phyloP scores from a whole-genome alignment of 2,113 vertebrate species.

The Grammomys surdaster region DNA sequence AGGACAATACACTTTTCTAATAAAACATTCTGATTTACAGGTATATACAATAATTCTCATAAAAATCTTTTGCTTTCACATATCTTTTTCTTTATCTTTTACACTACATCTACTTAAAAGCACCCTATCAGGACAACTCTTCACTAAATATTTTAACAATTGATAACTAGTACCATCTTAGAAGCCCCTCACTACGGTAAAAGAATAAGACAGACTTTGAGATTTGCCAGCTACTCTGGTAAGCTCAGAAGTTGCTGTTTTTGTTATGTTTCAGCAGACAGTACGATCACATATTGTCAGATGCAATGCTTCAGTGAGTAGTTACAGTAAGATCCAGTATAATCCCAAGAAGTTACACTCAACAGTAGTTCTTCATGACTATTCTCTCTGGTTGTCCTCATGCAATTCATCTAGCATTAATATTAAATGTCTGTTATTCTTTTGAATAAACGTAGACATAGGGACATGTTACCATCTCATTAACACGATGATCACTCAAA shows the following conservation, averaged over 20 bases:
- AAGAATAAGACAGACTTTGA: conserved; percentile 46
- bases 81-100: background rate
- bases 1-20: background rate
- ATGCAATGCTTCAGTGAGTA: conserved; percentile 57
- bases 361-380: background rate
- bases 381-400: background rate
- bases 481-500: background rate
- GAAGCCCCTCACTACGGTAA: conserved; percentile 11
- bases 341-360: background rate
- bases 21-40: background rate
- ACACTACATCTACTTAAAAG: background rate
- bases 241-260: conserved; percentile 22
- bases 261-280: conserved; percentile 60
- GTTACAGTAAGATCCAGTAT: background rate
- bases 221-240: background rate
- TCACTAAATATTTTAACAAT: conserved; percentile 39
- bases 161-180: conserved; percentile 21
- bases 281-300: conserved; percentile 66
- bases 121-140: background rate
- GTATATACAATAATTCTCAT: background rate
- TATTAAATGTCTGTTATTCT: background rate
- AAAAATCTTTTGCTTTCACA: background rate
- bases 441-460: background rate
- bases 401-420: background rate
- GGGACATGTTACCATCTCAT: background rate